A percentile compares a stretch with the other conserved stretches of the same genome.
Evolutionary conservation across 2,797 vertebrate species (phyloP).

Genomic region (Lithobates sylvaticus): DNA sequence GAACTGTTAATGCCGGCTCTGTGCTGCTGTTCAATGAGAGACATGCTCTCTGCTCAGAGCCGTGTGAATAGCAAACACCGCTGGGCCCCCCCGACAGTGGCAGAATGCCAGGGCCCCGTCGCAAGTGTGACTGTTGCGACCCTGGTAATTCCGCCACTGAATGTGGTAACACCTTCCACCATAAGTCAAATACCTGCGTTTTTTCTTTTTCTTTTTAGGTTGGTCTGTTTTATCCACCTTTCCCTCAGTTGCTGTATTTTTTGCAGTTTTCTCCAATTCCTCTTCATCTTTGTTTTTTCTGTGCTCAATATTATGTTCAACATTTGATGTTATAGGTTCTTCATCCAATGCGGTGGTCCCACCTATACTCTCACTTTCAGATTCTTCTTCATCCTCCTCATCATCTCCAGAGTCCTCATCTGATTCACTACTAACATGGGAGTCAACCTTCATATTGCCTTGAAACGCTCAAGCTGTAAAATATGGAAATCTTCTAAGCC

Average conservation of each 20-base stretch:
- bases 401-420: conserved; percentile 66
- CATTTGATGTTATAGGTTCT: not conserved
- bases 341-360: not conserved
- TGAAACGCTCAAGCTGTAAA: not conserved
- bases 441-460: conserved; percentile 48
- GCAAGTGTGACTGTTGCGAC: too few relatives aligned
- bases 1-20: too few relatives aligned
- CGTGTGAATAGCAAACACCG: too few relatives aligned
- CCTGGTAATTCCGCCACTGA: too few relatives aligned
- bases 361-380: conserved; percentile 51
- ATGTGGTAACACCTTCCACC: not conserved
- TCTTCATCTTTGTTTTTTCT: conserved; percentile 5
- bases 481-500: not conserved
- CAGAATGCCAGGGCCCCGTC: too few relatives aligned
- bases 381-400: conserved; percentile 64
- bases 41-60: too few relatives aligned
- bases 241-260: not conserved
- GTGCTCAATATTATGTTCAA: not conserved
- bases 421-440: conserved; percentile 26
- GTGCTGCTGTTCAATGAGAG: too few relatives aligned
- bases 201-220: conserved; percentile 67
- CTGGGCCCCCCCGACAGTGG: too few relatives aligned
- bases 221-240: conserved; percentile 36
- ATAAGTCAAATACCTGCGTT: conserved; percentile 64
- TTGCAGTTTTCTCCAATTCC: not conserved